Percentiles rank a stretch among this genome's conserved stretches.
Evolutionary conservation across 2,888 invertebrate species (phyloP).

Genomic region (Silvanus unidentatus): DNA sequence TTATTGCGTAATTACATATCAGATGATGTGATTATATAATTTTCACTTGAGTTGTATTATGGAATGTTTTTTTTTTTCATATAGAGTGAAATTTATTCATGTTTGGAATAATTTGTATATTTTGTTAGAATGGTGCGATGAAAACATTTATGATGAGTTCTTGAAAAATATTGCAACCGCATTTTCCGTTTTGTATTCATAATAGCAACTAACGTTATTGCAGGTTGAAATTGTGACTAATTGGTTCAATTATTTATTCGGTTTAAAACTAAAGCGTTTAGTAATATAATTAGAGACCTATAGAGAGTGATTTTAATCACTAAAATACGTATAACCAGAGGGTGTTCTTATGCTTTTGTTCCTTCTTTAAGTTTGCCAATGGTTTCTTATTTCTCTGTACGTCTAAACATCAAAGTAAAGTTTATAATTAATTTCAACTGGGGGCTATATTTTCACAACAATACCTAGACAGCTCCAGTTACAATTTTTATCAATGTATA

Average conservation of each 20-base stretch:
- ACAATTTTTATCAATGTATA: too few relatives aligned
- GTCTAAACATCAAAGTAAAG: conserved; percentile 20
- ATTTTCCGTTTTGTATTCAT: too few relatives aligned
- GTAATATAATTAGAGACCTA: conserved; percentile 9
- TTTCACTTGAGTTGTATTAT: neutral
- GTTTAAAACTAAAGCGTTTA: conserved; percentile 2
- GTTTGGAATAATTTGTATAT: too few relatives aligned
- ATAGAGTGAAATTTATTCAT: too few relatives aligned
- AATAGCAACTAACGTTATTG: too few relatives aligned
- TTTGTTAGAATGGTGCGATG: too few relatives aligned
- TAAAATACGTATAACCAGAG: conserved; percentile 9
- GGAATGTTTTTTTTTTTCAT: too few relatives aligned
- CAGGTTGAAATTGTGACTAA: neutral
- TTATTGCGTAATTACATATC: conserved; percentile 6
- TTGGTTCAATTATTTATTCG: neutral
- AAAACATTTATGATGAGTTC: too few relatives aligned
- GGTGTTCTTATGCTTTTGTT: conserved; percentile 11
- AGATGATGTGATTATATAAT: neutral
- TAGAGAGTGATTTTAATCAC: conserved; percentile 14
- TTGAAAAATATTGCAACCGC: too few relatives aligned
- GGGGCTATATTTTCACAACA: neutral
- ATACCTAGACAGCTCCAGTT: neutral
- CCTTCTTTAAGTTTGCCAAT: conserved; percentile 11
- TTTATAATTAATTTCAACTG: conserved; percentile 18
- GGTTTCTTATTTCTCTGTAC: conserved; percentile 14